phyloP scores from a whole-genome alignment of 2,888 invertebrate genomes.

The Stenchaetothrips biformis region DNA sequence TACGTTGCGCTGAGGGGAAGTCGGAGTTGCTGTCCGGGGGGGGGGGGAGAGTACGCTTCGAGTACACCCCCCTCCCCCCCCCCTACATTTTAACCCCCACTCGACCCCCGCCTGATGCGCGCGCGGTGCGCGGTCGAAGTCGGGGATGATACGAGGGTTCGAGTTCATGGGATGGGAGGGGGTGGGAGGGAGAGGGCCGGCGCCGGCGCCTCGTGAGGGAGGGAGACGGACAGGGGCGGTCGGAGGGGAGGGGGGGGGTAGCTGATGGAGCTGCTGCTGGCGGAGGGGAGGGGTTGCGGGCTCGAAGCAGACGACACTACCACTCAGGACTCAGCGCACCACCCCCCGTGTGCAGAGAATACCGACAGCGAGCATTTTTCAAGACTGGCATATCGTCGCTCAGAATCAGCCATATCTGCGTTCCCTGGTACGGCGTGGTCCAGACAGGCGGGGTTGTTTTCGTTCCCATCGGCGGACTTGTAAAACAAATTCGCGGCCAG shows the following conservation, averaged over 20 bases:
- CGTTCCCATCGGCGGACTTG: no score
- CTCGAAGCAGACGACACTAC: neutral
- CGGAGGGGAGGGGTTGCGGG: neutral
- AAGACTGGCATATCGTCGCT: no score
- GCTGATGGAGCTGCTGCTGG: neutral
- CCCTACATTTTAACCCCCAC: neutral
- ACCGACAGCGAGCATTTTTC: no score
- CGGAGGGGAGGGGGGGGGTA: neutral
- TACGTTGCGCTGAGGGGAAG: neutral
- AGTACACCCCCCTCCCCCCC: neutral
- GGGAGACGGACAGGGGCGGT: neutral
- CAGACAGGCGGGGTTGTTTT: no score
- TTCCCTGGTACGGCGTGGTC: no score
- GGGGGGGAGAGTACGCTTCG: neutral
- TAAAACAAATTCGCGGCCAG: no score
- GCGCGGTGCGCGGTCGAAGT: slow-evolving; percentile 1
- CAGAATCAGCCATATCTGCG: no score
- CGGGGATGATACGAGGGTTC: slow-evolving; percentile 18
- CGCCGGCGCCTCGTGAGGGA: neutral
- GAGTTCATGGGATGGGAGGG: slow-evolving; percentile 17
- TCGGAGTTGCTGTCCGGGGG: neutral
- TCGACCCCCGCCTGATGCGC: neutral
- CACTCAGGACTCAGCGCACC: neutral
- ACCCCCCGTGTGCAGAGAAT: no score
- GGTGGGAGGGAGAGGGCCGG: slow-evolving; percentile 6